Base-by-base conservation (phyloP, 2,113 vertebrate species). In the Orycteropus afer region DNA sequence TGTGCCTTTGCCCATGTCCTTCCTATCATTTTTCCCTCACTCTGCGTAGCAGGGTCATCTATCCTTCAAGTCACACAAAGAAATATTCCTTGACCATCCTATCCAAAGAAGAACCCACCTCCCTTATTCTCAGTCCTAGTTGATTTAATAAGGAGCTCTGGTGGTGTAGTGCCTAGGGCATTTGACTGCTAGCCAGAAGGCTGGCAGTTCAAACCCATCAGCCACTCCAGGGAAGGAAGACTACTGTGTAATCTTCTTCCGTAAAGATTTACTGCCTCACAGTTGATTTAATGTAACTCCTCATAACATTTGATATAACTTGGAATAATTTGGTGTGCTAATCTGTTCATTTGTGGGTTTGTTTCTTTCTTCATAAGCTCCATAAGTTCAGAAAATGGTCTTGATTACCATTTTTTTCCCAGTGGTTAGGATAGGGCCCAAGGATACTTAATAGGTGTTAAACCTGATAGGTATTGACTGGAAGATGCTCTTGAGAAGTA, bases 371-470 rank as follows among this genome's bases (percentile, higher is more conserved):
- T 80, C 45, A 12, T n/a, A 82, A 22, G 14, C 49, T 49, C 77
- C 25, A 65, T 3, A 32, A 65, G 29, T 34, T 65, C 29, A 20
- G 34, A 61, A 91, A 61, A 67, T 40, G 63, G 23, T 87, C 32
- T 74, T 61, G 34, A 25, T 94, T 80, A 85, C 57, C 45, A 65
- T 94, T 74, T 84, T 85, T 29, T 93, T 71, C 53, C 37, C 40
- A 29, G 25, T 37, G 29, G 73, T 74, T 85, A 51, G 63, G 49
- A 40, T 6, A 47, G 37, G 76, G 17, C 12, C 55, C 61, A 85
- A 37, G 29, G 51, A 42, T 51, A 94, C 22, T 73, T 59, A 42
- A 69, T 8, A 89, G 42, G 37, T 77, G 42, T 69, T 78, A 45
- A 47, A 37, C n/a, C n/a, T n/a, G n/a, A n/a, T n/a, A n/a, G n/a